Evolutionary conservation across 2,797 vertebrate species (phyloP).

Genomic region (Vireo griseus): DNA sequence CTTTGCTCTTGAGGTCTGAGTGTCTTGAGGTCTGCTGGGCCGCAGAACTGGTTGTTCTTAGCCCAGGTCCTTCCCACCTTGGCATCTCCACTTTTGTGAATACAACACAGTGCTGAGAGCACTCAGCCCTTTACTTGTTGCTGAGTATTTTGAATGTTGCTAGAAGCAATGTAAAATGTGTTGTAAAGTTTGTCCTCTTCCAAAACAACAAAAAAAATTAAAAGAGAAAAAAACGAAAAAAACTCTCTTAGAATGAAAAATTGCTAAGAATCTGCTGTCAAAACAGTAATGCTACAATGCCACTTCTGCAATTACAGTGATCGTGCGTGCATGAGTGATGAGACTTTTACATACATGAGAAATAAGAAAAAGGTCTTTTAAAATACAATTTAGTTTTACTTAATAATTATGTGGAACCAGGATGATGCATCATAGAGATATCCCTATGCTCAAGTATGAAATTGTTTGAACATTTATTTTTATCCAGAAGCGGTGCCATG

Average conservation of each 20-base stretch:
- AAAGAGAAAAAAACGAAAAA: background rate
- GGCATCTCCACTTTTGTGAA: background rate
- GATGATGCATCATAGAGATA: background rate
- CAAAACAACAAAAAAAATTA: background rate
- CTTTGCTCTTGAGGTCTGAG: background rate
- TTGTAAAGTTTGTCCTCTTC: background rate
- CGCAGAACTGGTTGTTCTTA: background rate
- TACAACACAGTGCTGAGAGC: background rate
- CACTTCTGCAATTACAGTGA: background rate
- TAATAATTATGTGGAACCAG: background rate
- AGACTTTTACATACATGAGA: background rate
- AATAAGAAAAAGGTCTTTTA: constrained; percentile 9
- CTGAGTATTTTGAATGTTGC: background rate
- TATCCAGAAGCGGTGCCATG: background rate
- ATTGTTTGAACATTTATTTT: constrained; percentile 45
- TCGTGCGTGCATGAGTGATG: background rate
- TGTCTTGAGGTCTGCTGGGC: no score
- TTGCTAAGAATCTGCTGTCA: background rate
- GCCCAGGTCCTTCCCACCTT: background rate
- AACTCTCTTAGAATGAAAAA: background rate
- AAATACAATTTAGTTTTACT: constrained; percentile 17
- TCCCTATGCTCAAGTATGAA: background rate
- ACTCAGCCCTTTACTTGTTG: background rate
- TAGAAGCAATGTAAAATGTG: background rate
- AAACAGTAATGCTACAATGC: background rate